Evolutionary conservation across 2,888 invertebrate genomes (phyloP).

Genomic region (Candidula unifasciata): DNA sequence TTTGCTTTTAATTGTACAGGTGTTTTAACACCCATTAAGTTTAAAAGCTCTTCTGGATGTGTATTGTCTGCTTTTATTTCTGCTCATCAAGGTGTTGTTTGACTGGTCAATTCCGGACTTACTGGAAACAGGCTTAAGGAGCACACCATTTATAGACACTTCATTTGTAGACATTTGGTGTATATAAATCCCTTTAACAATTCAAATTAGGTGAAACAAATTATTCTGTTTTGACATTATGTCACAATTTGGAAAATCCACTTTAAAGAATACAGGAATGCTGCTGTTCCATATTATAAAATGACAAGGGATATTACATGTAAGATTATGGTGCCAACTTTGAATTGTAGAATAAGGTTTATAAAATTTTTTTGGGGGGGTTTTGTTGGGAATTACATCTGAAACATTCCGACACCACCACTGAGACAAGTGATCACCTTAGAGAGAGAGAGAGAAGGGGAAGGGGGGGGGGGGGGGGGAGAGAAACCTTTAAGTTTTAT

Average conservation of each 20-base stretch:
- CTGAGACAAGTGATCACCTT: too few species aligned
- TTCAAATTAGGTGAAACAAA: conserved; percentile 23
- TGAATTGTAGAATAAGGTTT: too few species aligned
- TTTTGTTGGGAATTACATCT: too few species aligned
- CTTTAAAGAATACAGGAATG: background rate
- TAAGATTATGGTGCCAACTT: background rate
- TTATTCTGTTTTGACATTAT: background rate
- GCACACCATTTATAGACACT: conserved; percentile 22
- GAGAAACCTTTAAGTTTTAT: too few species aligned
- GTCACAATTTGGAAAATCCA: background rate
- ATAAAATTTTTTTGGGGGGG: too few species aligned
- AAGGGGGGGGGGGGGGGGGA: background rate
- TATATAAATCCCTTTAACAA: conserved; percentile 19
- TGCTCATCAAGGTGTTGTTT: conserved; percentile 27
- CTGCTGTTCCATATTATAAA: background rate
- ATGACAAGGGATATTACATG: background rate
- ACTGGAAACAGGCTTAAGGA: conserved; percentile 29
- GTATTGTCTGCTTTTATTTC: conserved; percentile 38
- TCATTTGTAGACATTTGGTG: conserved; percentile 19
- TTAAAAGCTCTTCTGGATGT: conserved; percentile 40
- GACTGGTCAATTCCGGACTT: conserved; percentile 31
- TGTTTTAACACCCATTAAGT: conserved; percentile 34
- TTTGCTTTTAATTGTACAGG: conserved; percentile 43
- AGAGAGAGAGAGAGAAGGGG: background rate
- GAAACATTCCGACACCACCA: too few species aligned